Percentiles rank a stretch among this genome's conserved stretches.
Conservation (phyloP, 2,888 invertebrate species). For the Esperia sulphurella region DNA sequence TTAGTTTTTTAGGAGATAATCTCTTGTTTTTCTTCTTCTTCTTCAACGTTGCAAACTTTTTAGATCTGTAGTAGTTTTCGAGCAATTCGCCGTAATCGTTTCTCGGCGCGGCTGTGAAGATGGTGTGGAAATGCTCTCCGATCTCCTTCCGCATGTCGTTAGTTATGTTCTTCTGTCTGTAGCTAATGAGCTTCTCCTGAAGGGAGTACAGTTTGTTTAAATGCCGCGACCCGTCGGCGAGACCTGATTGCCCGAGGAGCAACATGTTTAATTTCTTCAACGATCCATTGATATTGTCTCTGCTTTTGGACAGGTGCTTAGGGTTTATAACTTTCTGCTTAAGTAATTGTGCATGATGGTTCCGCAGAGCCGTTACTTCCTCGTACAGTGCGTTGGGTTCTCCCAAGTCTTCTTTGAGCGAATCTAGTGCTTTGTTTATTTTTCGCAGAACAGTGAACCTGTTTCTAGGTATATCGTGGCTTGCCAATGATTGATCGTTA, state of each 20-base stretch:
- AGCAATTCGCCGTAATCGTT: constrained; percentile 58
- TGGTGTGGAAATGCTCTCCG: constrained; percentile 66
- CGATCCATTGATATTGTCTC: constrained; percentile 59
- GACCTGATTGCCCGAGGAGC: constrained; percentile 79
- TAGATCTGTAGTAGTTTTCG: constrained; percentile 43
- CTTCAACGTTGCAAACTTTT: constrained; percentile 19
- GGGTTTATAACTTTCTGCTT: constrained; percentile 52
- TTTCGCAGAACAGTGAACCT: constrained; percentile 45
- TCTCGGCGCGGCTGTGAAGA: constrained; percentile 69
- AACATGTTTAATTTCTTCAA: constrained; percentile 78
- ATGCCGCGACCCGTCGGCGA: constrained; percentile 69
- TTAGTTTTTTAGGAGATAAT: constrained; percentile 26
- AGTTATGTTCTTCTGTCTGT: constrained; percentile 46
- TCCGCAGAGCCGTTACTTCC: constrained; percentile 61
- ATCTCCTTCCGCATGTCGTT: constrained; percentile 65
- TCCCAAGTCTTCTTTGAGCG: constrained; percentile 65
- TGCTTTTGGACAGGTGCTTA: constrained; percentile 44
- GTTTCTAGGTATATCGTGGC: constrained; percentile 49
- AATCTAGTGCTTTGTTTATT: constrained; percentile 49
- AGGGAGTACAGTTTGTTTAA: constrained; percentile 59
- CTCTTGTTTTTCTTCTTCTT: constrained; percentile 30
- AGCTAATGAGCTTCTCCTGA: constrained; percentile 47
- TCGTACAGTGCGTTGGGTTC: constrained; percentile 67
- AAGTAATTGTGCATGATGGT: constrained; percentile 56
- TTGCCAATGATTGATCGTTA: constrained; percentile 3